A percentile compares a stretch with the other conserved stretches of the same genome.
These are phyloP conservation scores for Anhinga rufa DNA, from an alignment of 2,113 vertebrate genomes.

Conservation along the genomic window DNA sequence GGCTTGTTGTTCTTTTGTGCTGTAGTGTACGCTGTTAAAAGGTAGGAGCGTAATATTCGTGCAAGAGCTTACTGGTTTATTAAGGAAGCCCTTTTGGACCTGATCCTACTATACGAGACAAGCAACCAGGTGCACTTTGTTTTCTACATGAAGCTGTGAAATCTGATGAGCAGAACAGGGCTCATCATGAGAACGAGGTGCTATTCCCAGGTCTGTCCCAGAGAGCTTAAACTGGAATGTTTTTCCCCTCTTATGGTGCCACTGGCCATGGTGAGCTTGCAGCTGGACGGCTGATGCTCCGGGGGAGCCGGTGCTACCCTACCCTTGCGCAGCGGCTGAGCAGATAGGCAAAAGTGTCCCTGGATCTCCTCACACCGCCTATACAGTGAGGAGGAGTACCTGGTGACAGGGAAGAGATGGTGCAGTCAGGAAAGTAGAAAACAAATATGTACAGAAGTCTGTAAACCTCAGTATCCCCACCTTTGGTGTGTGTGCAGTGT, in stretches of 20 bases:
- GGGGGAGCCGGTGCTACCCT: background rate
- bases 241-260: background rate
- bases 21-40: background rate
- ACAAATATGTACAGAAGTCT: background rate
- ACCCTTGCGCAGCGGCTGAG: background rate
- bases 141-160: background rate
- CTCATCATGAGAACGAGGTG: rapidly evolving
- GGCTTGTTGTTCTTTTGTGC: background rate
- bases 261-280: background rate
- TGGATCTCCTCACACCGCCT: background rate
- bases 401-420: background rate
- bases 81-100: background rate
- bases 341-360: background rate
- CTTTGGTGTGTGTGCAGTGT: rapidly evolving
- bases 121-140: background rate
- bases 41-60: background rate
- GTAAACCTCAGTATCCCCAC: background rate
- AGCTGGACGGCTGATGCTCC: background rate
- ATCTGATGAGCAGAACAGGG: background rate
- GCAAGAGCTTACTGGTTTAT: background rate
- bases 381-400: background rate
- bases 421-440: background rate
- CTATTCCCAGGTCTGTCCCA: background rate
- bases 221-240: background rate
- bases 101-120: background rate